Base-by-base conservation (phyloP, 2,797 vertebrate genomes). In the Pagetopsis macropterus region DNA sequence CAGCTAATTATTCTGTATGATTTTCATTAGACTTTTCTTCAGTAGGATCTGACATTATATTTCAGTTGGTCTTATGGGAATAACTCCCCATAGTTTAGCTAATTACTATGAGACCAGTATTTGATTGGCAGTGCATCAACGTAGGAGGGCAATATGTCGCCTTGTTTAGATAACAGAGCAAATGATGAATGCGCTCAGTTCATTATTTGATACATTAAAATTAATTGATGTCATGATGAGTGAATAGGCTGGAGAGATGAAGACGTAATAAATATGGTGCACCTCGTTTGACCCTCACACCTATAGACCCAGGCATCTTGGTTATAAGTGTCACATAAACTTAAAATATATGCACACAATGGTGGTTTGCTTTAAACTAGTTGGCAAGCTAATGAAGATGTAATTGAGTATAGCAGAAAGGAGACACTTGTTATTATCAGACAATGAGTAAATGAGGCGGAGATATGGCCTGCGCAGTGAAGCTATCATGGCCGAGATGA, bases 361-460 rank as follows among this genome's bases (percentile, higher is more conserved):
- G 70, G 71, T 33, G 86, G 79, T 76, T 90, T 85, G 81, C 90
- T 90, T 89, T 85, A 84, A 86, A 76, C 75, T 77, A 74, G 85
- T 91, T 90, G 85, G 82, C 40, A 55, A 62, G 55, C 83, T 92
- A 92, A 93, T 93, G 85, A 90, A 90, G 88, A 89, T 62, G 76
- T 92, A 93, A 91, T 92, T 92, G 91, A 88, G 87, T 90, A 86
- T 65, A 83, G 81, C 86, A 82, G 84, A 88, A 79, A 83, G 81
- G 88, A 91, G 89, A 90, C 89, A 87, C 82, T 85, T 86, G 84
- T 83, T 88, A 88, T 91, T 90, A 91, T 90, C 90, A 89, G 84
- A 85, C 86, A 86, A 84, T 86, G 87, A 87, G 79, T 87, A 91
- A 91, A 92, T 91, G 88, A 90, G 91, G 84, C 88, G 71, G 83